Conservation (phyloP, 2,113 vertebrate genomes). For the Casuarius casuarius region DNA sequence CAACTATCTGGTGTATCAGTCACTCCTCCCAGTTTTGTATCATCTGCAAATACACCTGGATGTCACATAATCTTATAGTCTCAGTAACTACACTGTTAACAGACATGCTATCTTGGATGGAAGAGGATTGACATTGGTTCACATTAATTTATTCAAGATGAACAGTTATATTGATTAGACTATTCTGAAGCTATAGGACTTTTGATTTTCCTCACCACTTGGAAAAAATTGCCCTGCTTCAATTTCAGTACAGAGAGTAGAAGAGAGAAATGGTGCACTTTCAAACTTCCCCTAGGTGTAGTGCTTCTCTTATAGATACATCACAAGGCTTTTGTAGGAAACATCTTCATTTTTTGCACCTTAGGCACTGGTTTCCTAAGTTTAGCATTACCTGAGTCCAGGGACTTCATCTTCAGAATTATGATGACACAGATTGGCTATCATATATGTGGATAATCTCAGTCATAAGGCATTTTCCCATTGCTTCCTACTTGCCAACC, state of each 20-base stretch:
- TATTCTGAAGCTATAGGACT: not conserved
- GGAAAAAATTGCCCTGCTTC: not conserved
- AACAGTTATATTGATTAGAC: slow-evolving; percentile 39
- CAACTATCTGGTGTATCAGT: too few species aligned
- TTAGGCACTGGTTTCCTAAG: not conserved
- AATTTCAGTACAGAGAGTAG: slow-evolving; percentile 22
- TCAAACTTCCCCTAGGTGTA: not conserved
- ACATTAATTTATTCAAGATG: slow-evolving; percentile 44
- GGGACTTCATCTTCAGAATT: not conserved
- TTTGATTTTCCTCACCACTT: not conserved
- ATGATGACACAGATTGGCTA: not conserved
- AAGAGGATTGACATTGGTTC: not conserved
- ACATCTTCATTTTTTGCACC: not conserved
- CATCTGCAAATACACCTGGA: not conserved
- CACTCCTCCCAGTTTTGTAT: too few species aligned
- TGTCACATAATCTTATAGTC: not conserved
- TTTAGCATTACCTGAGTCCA: not conserved
- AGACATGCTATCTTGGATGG: slow-evolving; percentile 13
- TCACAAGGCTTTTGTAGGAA: not conserved
- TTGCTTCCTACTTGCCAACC: not conserved
- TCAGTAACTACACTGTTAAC: slow-evolving; percentile 13
- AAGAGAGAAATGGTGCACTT: not conserved
- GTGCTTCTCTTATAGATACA: not conserved
- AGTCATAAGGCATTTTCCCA: not conserved
- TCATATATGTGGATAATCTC: not conserved